These are phyloP conservation scores for Sinella curviseta DNA, from an alignment of 1,140 invertebrate genomes.

Conservation along the genomic window DNA sequence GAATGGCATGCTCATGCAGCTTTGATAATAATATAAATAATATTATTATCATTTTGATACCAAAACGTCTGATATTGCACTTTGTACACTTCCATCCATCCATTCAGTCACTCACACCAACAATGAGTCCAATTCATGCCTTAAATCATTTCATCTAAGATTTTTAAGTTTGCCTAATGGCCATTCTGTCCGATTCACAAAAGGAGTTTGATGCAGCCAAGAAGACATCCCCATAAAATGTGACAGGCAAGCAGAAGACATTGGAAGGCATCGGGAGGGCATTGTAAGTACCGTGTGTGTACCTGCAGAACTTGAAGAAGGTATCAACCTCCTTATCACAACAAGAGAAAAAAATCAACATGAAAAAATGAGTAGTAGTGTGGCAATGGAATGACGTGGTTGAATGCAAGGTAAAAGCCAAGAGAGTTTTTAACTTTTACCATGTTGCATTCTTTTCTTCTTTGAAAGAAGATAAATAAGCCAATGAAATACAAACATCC, in stretches of 20 bases:
- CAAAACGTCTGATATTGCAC: background rate
- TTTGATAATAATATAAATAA: background rate
- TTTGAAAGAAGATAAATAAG: background rate
- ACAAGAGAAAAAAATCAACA: slow-evolving; percentile 2
- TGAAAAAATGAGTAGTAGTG: too few relatives aligned
- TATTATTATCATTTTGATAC: background rate
- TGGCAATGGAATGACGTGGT: background rate
- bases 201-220: background rate
- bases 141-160: slow-evolving; percentile 8
- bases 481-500: background rate
- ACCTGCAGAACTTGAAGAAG: background rate
- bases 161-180: slow-evolving; percentile 10
- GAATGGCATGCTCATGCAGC: background rate
- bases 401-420: background rate
- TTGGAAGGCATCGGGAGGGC: too few relatives aligned
- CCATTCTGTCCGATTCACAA: slow-evolving; percentile 2
- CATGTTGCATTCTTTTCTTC: background rate
- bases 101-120: background rate
- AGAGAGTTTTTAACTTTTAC: slow-evolving; percentile 26
- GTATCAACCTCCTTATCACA: slow-evolving; percentile 11
- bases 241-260: background rate
- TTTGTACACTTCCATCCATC: background rate
- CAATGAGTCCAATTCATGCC: background rate
- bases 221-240: background rate
- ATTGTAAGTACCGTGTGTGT: too few relatives aligned